A percentile compares a stretch with the other conserved stretches of the same genome.
These are phyloP conservation scores for Gerris buenoi DNA, from an alignment of 1,140 invertebrate species.

Conservation along the genomic window DNA sequence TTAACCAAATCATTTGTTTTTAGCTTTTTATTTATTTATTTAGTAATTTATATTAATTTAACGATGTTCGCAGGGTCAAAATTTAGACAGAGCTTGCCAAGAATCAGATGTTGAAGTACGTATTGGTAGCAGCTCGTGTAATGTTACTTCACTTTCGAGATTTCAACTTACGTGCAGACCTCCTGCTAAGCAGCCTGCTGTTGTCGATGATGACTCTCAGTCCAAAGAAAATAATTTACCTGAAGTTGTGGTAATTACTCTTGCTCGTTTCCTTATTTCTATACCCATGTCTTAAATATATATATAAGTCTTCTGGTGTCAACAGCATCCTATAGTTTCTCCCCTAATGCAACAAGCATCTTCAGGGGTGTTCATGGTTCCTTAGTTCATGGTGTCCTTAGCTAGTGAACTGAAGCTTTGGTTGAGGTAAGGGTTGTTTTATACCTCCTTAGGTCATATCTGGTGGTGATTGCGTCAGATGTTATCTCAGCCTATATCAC, in stretches of 20 bases:
- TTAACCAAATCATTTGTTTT: too few relatives aligned
- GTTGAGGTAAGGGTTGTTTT: too few relatives aligned
- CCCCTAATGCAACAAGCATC: too few relatives aligned
- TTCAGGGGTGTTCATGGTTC: too few relatives aligned
- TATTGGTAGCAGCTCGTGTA: constrained; percentile 79
- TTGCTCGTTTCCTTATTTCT: neutral
- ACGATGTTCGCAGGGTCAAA: constrained; percentile 49
- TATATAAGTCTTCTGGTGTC: neutral
- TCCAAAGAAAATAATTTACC: constrained; percentile 42
- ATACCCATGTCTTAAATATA: neutral
- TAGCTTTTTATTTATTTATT: neutral
- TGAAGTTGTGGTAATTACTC: constrained; percentile 53
- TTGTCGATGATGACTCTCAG: constrained; percentile 39
- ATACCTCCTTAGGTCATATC: too few relatives aligned
- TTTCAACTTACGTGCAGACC: constrained; percentile 83
- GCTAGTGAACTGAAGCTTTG: too few relatives aligned
- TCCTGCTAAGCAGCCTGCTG: constrained; percentile 52
- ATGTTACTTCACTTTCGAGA: constrained; percentile 77
- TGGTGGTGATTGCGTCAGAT: too few relatives aligned
- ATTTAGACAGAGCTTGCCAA: constrained; percentile 78
- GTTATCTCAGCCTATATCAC: too few relatives aligned
- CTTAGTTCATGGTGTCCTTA: too few relatives aligned
- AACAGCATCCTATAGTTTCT: too few relatives aligned
- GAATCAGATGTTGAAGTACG: constrained; percentile 77
- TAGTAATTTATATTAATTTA: constrained; percentile 7